These are phyloP conservation scores for Drosophila sturtevanti DNA, from an alignment of 1,140 invertebrate genomes.

Conservation along the genomic window DNA sequence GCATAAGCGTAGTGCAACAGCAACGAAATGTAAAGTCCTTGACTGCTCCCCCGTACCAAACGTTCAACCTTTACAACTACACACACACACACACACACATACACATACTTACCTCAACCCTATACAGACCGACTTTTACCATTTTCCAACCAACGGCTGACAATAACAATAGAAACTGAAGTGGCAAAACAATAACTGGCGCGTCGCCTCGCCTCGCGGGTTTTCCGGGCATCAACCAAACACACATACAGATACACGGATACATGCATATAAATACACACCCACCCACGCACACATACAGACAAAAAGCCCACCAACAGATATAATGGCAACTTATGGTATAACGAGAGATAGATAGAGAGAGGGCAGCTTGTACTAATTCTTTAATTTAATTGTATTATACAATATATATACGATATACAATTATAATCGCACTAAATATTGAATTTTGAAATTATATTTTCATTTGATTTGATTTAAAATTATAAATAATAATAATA, in stretches of 20 bases:
- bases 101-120: neutral
- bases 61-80: neutral
- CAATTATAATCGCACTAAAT: too few species aligned
- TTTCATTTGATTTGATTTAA: too few species aligned
- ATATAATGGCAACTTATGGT: conserved; percentile 57
- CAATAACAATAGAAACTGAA: conserved; percentile 80
- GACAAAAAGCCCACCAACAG: neutral
- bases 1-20: conserved; percentile 36
- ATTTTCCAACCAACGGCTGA: conserved; percentile 45
- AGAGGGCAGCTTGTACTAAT: conserved; percentile 46
- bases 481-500: too few species aligned
- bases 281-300: conserved; percentile 16
- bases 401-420: too few species aligned
- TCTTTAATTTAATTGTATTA: neutral
- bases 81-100: neutral
- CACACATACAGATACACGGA: conserved; percentile 20
- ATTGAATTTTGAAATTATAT: too few species aligned
- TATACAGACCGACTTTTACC: too few species aligned
- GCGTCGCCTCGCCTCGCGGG: conserved; percentile 60
- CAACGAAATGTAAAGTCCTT: conserved; percentile 66
- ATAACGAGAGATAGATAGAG: conserved; percentile 12
- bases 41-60: conserved; percentile 28
- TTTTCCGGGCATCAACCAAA: conserved; percentile 70
- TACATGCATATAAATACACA: conserved; percentile 23
- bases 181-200: conserved; percentile 79